phyloP scores from a whole-genome alignment of 2,888 invertebrate species.

The Drosophila subsilvestris region DNA sequence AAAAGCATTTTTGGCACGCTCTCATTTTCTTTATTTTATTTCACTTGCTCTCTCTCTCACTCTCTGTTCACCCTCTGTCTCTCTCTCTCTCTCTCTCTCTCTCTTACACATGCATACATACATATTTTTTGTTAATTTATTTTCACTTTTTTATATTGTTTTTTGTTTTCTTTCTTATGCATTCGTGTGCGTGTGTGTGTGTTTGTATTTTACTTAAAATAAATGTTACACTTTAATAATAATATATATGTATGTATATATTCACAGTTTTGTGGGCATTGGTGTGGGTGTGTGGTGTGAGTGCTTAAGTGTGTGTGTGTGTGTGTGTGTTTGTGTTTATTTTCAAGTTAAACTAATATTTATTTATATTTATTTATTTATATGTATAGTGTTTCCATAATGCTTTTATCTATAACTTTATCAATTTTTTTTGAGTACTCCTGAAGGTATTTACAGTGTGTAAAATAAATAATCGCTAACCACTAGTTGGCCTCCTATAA shows the following conservation, averaged over 20 bases:
- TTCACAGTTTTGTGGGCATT: constrained; percentile 70
- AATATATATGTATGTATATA: constrained; percentile 64
- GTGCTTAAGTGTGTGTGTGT: too few relatives aligned
- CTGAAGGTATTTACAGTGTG: constrained; percentile 59
- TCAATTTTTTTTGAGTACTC: constrained; percentile 48
- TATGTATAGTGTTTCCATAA: constrained; percentile 21
- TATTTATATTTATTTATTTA: constrained; percentile 39
- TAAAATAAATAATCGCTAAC: constrained; percentile 48
- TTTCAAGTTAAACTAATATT: constrained; percentile 68
- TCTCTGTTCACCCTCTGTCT: neutral
- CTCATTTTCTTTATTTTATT: constrained; percentile 41
- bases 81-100: too few relatives aligned
- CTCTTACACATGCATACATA: constrained; percentile 6
- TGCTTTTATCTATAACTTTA: constrained; percentile 20
- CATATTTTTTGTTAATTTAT: constrained; percentile 62
- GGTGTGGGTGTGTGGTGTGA: constrained; percentile 18
- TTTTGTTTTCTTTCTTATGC: constrained; percentile 54
- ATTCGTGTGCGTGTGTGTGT: constrained; percentile 22
- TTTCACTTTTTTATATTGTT: constrained; percentile 59
- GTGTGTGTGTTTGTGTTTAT: constrained; percentile 10
- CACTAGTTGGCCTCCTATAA: constrained; percentile 20
- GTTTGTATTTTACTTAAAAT: constrained; percentile 66
- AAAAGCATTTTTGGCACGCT: constrained; percentile 72
- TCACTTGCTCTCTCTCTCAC: neutral
- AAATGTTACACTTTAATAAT: constrained; percentile 71